These are phyloP conservation scores for Haemorhous mexicanus DNA, from an alignment of 2,113 vertebrate genomes.

Conservation along the genomic window DNA sequence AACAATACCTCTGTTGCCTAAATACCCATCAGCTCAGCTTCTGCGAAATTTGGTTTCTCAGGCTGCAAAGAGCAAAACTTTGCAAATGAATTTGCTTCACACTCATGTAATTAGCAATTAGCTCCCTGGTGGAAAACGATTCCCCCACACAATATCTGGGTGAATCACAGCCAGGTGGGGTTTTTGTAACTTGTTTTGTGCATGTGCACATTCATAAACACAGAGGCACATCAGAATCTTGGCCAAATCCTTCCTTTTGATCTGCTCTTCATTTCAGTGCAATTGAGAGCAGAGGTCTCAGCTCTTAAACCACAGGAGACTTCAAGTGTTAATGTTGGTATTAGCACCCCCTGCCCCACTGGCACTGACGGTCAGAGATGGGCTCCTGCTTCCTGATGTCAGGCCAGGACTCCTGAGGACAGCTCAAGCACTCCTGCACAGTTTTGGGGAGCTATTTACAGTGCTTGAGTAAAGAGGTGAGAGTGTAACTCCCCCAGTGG, in stretches of 20 bases:
- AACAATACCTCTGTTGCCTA: not conserved
- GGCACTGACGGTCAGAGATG: not conserved
- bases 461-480: not conserved
- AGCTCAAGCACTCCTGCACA: not conserved
- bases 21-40: not conserved
- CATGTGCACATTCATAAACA: not conserved
- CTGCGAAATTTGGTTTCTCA: not conserved
- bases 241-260: not conserved
- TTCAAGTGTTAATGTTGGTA: not conserved
- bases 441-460: not conserved
- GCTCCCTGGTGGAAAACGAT: not conserved
- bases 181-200: not conserved
- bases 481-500: not conserved
- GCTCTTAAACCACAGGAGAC: not conserved
- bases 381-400: not conserved
- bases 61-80: constrained; percentile 8
- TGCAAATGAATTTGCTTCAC: constrained; percentile 27
- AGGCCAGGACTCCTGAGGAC: not conserved
- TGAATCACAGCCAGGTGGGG: not conserved
- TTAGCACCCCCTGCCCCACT: not conserved
- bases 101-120: constrained; percentile 46
- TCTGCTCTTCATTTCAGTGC: not conserved
- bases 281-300: not conserved
- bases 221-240: not conserved
- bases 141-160: constrained; percentile 13